Conservation (phyloP, 2,797 vertebrate species). For the Coregonus sp. region DNA sequence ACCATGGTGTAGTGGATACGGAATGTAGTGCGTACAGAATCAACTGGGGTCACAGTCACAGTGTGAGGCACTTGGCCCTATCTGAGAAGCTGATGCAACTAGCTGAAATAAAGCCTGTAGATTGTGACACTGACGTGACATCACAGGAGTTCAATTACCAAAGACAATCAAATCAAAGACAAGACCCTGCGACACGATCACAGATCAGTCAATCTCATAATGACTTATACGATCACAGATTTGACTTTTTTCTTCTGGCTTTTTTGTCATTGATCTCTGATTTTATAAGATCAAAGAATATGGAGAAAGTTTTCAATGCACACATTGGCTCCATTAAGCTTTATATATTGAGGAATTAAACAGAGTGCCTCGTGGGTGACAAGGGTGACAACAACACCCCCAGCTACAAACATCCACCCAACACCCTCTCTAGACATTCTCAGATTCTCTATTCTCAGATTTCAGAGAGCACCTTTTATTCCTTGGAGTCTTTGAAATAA, state of each 20-base stretch:
- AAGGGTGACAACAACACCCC: background rate
- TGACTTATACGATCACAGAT: background rate
- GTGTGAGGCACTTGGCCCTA: background rate
- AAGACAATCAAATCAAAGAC: background rate
- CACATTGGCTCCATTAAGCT: background rate
- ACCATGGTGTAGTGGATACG: background rate
- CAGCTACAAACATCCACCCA: background rate
- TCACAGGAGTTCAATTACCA: background rate
- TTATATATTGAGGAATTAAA: background rate
- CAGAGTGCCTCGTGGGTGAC: background rate
- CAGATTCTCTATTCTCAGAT: conserved; percentile 22
- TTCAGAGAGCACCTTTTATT: conserved; percentile 4
- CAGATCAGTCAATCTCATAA: background rate
- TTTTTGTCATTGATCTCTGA: background rate
- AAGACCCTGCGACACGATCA: background rate
- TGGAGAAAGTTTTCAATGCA: background rate
- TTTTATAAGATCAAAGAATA: background rate
- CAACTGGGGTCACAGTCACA: background rate
- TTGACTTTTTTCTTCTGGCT: background rate
- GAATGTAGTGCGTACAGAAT: background rate
- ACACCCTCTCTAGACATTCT: conserved; percentile 2
- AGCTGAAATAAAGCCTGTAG: conserved; percentile 2
- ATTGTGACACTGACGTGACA: background rate
- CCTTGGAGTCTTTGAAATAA: conserved; percentile 16
- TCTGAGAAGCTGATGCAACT: conserved; percentile 13